Evolutionary conservation across 2,888 invertebrate genomes (phyloP), one percentile per base, ranked within the genome.

Genomic region (Copidosoma aretas): DNA sequence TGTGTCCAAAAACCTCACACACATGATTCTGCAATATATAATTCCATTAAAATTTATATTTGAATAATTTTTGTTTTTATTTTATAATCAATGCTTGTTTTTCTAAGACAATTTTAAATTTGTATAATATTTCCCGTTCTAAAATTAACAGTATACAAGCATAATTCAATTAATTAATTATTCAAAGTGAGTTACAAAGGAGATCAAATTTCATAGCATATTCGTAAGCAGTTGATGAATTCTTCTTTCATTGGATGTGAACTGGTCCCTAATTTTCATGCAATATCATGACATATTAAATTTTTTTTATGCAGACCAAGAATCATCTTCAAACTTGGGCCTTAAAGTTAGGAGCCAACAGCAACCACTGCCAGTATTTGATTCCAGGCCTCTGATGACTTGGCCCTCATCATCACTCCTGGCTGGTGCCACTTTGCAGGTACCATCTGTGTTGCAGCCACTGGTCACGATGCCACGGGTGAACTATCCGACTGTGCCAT

Each of bases 351-450:
- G 72, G 22, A 73, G 75, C 21, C 39, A 74, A 19, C 64, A 75
- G 1, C 77, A 77, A 24, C 72, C 75, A n/a, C 74, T 77, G 17
- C 64, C 74, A 2, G 64, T 68, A 1, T 80, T 78, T 43, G 76
- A 80, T 70, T 77, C 77, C 0, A 71, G 77, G 41, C 64, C 75
- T 10, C 70, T 73, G 0, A 57, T 71, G 3, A 70, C 61, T 1
- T 73, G 75, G 21, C 69, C 75, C 19, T 70, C 70, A 1, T 56
- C 65, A 4, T 46, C 75, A 24, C 54, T 67, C 46, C 43, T 68
- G n/a, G 32, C 39, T 22, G 53, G 32, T 25, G 19, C 61, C 32
- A 32, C 32, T 32, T 32, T 32, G 32, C 32, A 17, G 46, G 41
- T 51, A 14, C 12, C 56, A 15, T 12, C 64, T 14, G 49, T 32